Conservation (phyloP, 2,797 vertebrate genomes). For the Pitangus sulphuratus region DNA sequence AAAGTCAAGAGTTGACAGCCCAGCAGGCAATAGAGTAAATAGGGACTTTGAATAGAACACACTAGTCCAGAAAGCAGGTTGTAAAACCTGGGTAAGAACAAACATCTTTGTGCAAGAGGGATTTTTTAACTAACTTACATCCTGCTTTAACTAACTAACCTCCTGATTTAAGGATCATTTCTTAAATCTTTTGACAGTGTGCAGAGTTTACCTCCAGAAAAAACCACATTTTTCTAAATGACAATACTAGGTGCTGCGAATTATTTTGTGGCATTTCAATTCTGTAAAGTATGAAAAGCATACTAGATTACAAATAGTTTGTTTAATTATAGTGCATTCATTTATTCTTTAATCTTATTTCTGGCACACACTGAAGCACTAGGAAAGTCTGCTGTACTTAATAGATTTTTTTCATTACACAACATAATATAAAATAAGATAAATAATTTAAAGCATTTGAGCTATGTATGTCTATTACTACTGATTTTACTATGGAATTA, state of each 20-base stretch:
- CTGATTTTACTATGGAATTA: not conserved
- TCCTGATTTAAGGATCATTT: not conserved
- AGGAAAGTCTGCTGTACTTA: not conserved
- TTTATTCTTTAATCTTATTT: not conserved
- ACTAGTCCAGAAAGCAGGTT: not conserved
- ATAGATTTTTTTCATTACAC: not conserved
- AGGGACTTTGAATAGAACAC: not conserved
- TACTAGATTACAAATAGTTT: not conserved
- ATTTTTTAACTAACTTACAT: not conserved
- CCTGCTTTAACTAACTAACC: too few relatives aligned
- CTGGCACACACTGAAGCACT: not conserved
- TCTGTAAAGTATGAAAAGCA: not conserved
- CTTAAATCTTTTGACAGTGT: not conserved
- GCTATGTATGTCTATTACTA: not conserved
- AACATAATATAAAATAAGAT: not conserved
- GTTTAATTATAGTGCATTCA: not conserved
- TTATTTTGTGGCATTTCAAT: not conserved
- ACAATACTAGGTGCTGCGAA: not conserved
- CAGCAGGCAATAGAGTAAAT: not conserved
- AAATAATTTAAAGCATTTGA: not conserved
- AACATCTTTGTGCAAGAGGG: not conserved
- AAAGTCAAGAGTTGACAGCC: not conserved
- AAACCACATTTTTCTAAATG: not conserved
- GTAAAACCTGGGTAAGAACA: not conserved
- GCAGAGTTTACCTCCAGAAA: not conserved